Conservation (phyloP, 2,888 invertebrate species). For the Cryptops parisi region DNA sequence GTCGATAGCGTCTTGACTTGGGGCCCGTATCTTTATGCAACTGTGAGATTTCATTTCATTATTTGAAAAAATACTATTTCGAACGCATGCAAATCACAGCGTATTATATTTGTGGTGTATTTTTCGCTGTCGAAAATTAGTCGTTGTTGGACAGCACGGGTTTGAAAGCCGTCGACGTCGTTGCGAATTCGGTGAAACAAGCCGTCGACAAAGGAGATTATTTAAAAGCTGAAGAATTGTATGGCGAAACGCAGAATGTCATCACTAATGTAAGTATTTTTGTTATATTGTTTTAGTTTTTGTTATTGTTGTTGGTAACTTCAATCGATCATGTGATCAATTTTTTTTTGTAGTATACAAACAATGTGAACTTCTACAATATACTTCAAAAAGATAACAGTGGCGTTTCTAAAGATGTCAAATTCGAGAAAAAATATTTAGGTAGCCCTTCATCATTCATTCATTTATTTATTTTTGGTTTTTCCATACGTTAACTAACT, state of each 20-base stretch:
- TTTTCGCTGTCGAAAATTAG: constrained; percentile 20
- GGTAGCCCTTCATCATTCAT: background rate
- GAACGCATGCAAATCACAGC: too few relatives aligned
- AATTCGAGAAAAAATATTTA: background rate
- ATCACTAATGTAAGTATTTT: constrained; percentile 29
- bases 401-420: background rate
- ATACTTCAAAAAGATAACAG: constrained; percentile 38
- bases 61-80: background rate
- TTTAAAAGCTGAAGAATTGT: constrained; percentile 45
- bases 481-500: background rate
- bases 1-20: constrained; percentile 69
- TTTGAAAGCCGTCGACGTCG: constrained; percentile 41
- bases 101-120: background rate
- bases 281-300: background rate
- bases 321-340: background rate
- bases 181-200: constrained; percentile 42
- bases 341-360: constrained; percentile 31
- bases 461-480: too few relatives aligned
- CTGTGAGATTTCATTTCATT: constrained; percentile 37
- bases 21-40: constrained; percentile 60
- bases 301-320: background rate
- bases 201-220: constrained; percentile 45
- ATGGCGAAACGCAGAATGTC: constrained; percentile 47
- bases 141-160: constrained; percentile 52
- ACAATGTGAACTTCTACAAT: constrained; percentile 65